phyloP scores from a whole-genome alignment of 2,797 vertebrate genomes.

The Tangara arthus region DNA sequence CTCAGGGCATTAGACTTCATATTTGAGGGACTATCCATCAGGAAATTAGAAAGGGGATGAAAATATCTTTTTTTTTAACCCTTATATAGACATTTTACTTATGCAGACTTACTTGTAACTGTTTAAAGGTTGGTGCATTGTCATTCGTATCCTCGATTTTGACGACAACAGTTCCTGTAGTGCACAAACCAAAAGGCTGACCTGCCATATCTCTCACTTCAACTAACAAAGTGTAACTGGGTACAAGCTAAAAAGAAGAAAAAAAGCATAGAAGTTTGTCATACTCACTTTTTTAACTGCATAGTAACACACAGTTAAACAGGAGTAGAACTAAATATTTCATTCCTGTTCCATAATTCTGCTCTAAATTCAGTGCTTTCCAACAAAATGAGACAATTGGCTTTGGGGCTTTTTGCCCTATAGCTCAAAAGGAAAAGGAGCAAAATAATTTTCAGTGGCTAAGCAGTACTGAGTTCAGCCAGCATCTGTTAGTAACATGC shows the following conservation, averaged over 20 bases:
- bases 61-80: neutral
- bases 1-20: neutral
- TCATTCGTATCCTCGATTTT: constrained; percentile 84
- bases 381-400: neutral
- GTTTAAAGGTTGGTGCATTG: constrained; percentile 80
- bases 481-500: neutral
- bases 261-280: neutral
- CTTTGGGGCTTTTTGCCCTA: neutral
- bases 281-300: neutral
- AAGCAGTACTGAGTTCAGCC: neutral
- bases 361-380: neutral
- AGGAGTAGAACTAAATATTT: neutral
- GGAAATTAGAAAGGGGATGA: neutral
- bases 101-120: constrained; percentile 78
- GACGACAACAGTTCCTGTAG: constrained; percentile 79
- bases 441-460: neutral
- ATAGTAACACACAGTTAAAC: neutral
- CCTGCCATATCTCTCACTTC: constrained; percentile 84
- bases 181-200: constrained; percentile 66
- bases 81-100: neutral
- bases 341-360: neutral
- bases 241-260: constrained; percentile 71
- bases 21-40: neutral
- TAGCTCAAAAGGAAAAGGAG: neutral
- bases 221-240: constrained; percentile 71